Evolutionary conservation across 1,140 invertebrate genomes (phyloP).

Genomic region (Calliphora vicina): DNA sequence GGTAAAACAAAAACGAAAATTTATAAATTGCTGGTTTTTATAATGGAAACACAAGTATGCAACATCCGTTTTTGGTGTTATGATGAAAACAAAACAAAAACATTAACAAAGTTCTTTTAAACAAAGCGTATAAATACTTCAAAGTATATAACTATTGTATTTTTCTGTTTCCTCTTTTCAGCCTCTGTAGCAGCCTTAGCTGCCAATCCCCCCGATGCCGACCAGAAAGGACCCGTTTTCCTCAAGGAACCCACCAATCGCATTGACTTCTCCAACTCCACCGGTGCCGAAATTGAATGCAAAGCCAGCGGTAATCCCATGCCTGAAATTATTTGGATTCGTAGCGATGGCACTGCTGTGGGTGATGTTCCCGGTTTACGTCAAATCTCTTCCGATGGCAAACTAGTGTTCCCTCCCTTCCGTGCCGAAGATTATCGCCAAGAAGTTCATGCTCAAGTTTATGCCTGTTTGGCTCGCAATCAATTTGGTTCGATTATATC

Average conservation of each 20-base stretch:
- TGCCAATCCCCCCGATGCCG: conserved; percentile 59
- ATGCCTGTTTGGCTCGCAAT: conserved; percentile 90
- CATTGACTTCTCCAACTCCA: conserved; percentile 93
- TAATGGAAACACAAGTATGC: background rate
- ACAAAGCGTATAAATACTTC: no score
- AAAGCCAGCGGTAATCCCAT: conserved; percentile 88
- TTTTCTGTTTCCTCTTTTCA: background rate
- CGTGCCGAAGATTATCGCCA: conserved; percentile 90
- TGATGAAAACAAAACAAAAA: background rate
- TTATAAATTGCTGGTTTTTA: background rate
- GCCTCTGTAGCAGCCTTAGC: conserved; percentile 44
- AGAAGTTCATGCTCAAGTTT: conserved; percentile 92
- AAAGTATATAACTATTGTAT: no score
- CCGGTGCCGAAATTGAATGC: conserved; percentile 91
- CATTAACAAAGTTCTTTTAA: background rate
- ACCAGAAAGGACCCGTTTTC: conserved; percentile 82
- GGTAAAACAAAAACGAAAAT: no score
- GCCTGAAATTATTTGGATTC: conserved; percentile 92
- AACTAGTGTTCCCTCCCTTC: conserved; percentile 93
- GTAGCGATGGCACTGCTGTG: conserved; percentile 85
- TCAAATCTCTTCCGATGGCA: conserved; percentile 89
- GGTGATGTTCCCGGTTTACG: conserved; percentile 87
- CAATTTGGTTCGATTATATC: conserved; percentile 89
- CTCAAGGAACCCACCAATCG: conserved; percentile 89
- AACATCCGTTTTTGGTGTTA: background rate